Evolutionary conservation across 2,888 invertebrate genomes (phyloP).

Genomic region (Celastrina argiolus): DNA sequence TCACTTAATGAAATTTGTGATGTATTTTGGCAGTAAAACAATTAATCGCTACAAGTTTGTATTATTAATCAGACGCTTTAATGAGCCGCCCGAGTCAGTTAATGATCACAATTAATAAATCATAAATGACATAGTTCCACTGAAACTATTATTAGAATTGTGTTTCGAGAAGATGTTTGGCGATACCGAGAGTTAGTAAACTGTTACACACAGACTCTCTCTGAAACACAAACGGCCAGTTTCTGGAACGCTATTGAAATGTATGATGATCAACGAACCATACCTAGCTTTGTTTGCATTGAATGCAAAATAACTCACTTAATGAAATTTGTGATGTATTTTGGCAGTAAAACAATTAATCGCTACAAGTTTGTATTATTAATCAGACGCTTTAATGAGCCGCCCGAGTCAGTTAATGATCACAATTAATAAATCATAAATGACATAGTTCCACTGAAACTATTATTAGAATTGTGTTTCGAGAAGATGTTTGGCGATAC

Average conservation of each 20-base stretch:
- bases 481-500: neutral
- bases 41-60: neutral
- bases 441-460: neutral
- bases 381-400: neutral
- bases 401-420: neutral
- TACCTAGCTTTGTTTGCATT: too few relatives aligned
- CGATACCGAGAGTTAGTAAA: neutral
- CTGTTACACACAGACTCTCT: too few relatives aligned
- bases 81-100: neutral
- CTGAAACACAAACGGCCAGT: too few relatives aligned
- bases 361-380: neutral
- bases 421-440: neutral
- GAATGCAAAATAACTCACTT: neutral
- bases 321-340: neutral
- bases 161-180: neutral
- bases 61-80: neutral
- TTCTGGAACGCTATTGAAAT: too few relatives aligned
- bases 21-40: neutral
- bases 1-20: neutral
- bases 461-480: neutral
- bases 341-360: neutral
- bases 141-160: neutral
- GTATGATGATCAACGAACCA: too few relatives aligned
- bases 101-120: neutral
- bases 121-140: neutral